phyloP scores from a whole-genome alignment of 2,888 invertebrate species.

The Anoplius nigerrimus region DNA sequence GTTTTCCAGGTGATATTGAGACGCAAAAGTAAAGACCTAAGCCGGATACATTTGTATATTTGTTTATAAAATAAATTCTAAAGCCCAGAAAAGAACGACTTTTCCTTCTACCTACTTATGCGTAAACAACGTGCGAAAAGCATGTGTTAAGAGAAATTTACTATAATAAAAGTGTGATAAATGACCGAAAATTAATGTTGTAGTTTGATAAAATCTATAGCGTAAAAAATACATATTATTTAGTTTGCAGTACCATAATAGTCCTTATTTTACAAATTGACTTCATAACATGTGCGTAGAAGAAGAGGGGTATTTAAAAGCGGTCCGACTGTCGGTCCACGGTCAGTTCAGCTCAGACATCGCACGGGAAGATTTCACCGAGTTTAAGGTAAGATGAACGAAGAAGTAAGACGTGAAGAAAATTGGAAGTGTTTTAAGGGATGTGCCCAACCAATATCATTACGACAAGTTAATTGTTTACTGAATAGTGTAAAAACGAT shows the following conservation, averaged over 20 bases:
- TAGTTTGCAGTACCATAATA: not conserved
- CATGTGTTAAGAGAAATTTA: no score
- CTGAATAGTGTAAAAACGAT: no score
- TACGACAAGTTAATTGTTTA: slow-evolving; percentile 18
- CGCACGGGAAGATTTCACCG: slow-evolving; percentile 51
- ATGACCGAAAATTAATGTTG: no score
- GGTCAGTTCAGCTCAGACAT: slow-evolving; percentile 52
- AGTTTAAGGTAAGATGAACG: slow-evolving; percentile 51
- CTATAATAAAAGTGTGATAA: no score
- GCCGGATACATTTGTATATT: not conserved
- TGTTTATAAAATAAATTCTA: no score
- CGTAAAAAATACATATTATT: not conserved
- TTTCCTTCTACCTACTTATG: no score
- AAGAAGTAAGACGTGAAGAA: not conserved
- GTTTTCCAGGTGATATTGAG: slow-evolving; percentile 79
- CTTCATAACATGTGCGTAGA: slow-evolving; percentile 2
- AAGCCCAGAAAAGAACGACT: no score
- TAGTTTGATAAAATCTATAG: no score
- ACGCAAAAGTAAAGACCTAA: slow-evolving; percentile 29
- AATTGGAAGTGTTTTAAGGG: no score
- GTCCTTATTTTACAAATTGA: not conserved
- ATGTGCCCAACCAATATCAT: not conserved
- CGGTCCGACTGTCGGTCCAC: slow-evolving; percentile 34
- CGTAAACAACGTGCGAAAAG: no score
- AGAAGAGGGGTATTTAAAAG: slow-evolving; percentile 59